Conservation (phyloP, 2,113 vertebrate species). For the Apteryx owenii region DNA sequence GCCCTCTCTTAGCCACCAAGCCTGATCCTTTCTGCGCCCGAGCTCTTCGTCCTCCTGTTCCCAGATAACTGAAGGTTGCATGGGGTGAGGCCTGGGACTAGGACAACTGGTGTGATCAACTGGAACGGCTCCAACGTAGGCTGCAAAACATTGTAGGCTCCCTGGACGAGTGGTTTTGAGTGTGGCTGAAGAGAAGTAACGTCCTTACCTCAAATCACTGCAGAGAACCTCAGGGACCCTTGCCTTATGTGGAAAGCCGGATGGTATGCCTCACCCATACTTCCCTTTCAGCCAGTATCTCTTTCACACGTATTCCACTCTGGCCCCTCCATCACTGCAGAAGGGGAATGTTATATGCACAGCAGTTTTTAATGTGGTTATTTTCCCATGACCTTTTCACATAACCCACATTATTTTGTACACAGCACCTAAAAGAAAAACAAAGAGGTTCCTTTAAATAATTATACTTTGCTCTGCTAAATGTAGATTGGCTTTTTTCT, state of each 20-base stretch:
- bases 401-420: neutral
- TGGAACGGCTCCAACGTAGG: neutral
- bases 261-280: accelerated
- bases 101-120: neutral
- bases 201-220: neutral
- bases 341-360: neutral
- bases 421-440: neutral
- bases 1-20: neutral
- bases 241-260: accelerated
- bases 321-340: neutral
- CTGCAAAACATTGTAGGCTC: accelerated
- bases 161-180: neutral
- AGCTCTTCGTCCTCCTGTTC: neutral
- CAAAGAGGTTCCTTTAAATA: neutral
- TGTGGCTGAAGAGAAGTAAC: neutral
- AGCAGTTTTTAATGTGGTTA: neutral
- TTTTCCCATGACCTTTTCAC: neutral
- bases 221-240: neutral
- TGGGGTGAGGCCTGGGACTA: neutral
- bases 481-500: neutral
- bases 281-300: neutral
- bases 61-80: neutral
- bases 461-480: neutral
- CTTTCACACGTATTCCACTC: neutral
- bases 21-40: neutral